A percentile compares a stretch with the other conserved stretches of the same genome.
Evolutionary conservation across 2,113 vertebrate genomes (phyloP).

Genomic region (Coregonus clupeaformis): DNA sequence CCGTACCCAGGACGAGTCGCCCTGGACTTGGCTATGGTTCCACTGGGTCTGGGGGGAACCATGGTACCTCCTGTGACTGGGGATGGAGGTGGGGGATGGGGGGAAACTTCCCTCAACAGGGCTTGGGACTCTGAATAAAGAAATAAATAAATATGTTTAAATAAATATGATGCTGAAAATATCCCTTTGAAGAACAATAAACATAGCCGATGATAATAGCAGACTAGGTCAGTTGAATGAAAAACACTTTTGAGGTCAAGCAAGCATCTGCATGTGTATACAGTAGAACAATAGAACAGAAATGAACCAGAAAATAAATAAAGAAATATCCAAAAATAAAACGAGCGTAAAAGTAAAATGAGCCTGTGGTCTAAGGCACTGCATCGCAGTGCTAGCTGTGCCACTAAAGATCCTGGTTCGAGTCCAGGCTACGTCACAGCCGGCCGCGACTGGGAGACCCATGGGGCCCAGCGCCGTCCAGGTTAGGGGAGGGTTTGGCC

Average conservation of each 20-base stretch:
- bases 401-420: too few species aligned
- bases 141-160: not conserved
- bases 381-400: too few species aligned
- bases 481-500: too few species aligned
- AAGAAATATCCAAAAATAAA: too few species aligned
- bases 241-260: constrained; percentile 55
- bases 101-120: constrained; percentile 53
- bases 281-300: too few species aligned
- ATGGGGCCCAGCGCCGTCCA: too few species aligned
- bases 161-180: constrained; percentile 6
- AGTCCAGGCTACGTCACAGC: too few species aligned
- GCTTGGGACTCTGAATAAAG: constrained; percentile 58
- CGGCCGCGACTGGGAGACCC: too few species aligned
- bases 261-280: constrained; percentile 11
- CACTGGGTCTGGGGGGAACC: constrained; percentile 47
- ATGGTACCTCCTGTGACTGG: constrained; percentile 49
- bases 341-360: too few species aligned
- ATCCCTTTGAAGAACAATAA: constrained; percentile 41
- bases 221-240: constrained; percentile 40
- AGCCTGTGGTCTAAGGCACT: too few species aligned
- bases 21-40: constrained; percentile 38
- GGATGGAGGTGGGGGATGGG: constrained; percentile 29
- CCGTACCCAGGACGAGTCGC: constrained; percentile 41
- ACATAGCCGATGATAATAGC: too few species aligned
- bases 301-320: too few species aligned